phyloP scores from a whole-genome alignment of 1,140 invertebrate genomes.

The Magallana angulata region DNA sequence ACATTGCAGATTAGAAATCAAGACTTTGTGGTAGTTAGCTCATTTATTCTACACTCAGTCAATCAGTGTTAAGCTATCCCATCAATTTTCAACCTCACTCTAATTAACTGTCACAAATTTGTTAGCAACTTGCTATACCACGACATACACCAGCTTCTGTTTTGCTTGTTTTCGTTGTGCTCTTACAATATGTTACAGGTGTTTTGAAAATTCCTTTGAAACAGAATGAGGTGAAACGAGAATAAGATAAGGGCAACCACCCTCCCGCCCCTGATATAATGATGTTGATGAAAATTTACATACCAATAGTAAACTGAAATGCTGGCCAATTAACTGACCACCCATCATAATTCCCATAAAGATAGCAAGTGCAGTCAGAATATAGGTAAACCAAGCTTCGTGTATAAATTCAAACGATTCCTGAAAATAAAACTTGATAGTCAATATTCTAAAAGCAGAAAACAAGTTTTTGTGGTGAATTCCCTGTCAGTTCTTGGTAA shows the following conservation, averaged over 20 bases:
- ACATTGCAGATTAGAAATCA: no score
- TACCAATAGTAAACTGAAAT: conserved; percentile 69
- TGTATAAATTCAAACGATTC: conserved; percentile 68
- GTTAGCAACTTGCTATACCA: conserved; percentile 9
- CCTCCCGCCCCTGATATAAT: background rate
- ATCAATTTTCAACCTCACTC: background rate
- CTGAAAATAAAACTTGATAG: conserved; percentile 53
- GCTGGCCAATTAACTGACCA: conserved; percentile 61
- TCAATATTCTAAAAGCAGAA: background rate
- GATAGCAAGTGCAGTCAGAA: conserved; percentile 60
- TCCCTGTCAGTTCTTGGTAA: background rate
- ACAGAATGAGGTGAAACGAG: background rate
- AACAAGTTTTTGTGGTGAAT: background rate
- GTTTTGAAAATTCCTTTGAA: conserved; percentile 1
- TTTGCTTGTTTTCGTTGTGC: background rate
- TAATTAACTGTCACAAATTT: conserved; percentile 13
- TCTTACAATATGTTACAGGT: background rate
- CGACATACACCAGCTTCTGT: background rate
- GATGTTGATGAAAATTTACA: conserved; percentile 49
- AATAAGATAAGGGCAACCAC: background rate
- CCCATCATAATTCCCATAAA: conserved; percentile 69
- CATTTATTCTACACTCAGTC: no score
- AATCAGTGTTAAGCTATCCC: no score
- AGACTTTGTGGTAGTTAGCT: no score
- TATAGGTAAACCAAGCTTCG: conserved; percentile 70